phyloP scores from a whole-genome alignment of 30 jellyfish, hydroid and myxozoan genomes.

The Sanderia malayensis region DNA sequence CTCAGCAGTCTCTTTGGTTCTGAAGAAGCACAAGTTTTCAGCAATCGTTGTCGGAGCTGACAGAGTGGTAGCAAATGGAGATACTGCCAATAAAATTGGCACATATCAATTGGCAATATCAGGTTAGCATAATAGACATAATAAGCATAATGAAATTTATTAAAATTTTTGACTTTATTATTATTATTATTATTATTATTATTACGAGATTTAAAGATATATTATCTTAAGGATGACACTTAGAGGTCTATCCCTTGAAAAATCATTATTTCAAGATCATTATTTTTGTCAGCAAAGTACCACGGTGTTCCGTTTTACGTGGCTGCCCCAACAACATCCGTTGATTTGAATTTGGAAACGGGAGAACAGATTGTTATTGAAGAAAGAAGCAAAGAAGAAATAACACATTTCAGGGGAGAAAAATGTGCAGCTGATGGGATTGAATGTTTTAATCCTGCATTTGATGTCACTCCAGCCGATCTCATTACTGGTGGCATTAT shows the following conservation, averaged over 20 bases:
- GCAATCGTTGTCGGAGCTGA: slow-evolving; percentile 97
- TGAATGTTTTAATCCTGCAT: slow-evolving; percentile 83
- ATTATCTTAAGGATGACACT: too few relatives aligned
- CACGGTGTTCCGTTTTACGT: slow-evolving; percentile 83
- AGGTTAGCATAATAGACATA: too few relatives aligned
- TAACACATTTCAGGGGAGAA: slow-evolving; percentile 74
- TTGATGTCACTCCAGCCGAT: slow-evolving; percentile 96
- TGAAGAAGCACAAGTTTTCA: slow-evolving; percentile 63
- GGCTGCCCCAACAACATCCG: slow-evolving; percentile 93
- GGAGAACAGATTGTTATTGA: slow-evolving; percentile 78
- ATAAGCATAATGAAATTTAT: too few relatives aligned
- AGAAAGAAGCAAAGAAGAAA: slow-evolving; percentile 79
- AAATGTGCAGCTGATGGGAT: slow-evolving; percentile 86
- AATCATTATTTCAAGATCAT: too few relatives aligned
- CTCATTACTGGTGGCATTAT: slow-evolving; percentile 90
- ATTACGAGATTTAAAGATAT: too few relatives aligned
- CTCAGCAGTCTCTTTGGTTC: slow-evolving; percentile 82
- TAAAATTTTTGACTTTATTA: too few relatives aligned
- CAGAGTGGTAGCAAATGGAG: slow-evolving; percentile 93
- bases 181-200: too few relatives aligned
- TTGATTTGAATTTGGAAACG: slow-evolving; percentile 53
- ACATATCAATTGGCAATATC: slow-evolving; percentile 88
- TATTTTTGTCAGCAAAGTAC: slow-evolving; percentile 61
- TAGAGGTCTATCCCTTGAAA: too few relatives aligned
- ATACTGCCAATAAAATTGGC: slow-evolving; percentile 94